A percentile compares a stretch with the other conserved stretches of the same genome.
phyloP scores from a whole-genome alignment of 2,888 invertebrate species.

The Leucophenga montana region DNA sequence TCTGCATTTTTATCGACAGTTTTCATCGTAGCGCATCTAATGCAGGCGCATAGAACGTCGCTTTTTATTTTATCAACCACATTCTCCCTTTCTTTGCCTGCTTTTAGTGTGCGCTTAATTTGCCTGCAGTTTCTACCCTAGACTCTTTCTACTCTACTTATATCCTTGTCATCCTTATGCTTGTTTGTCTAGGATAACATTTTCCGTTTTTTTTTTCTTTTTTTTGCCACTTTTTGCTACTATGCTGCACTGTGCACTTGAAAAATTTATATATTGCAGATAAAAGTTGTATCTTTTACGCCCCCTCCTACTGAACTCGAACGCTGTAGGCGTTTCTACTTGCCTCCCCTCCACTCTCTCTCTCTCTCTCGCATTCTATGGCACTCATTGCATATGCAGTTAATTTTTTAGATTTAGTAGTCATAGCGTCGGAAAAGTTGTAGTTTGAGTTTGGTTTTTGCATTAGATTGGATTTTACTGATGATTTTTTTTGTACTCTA shows the following conservation, averaged over 20 bases:
- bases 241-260: conserved; percentile 24
- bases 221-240: background rate
- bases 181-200: conserved; percentile 6
- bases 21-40: conserved; percentile 12
- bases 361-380: too few species aligned
- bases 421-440: background rate
- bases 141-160: background rate
- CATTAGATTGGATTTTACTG: conserved; percentile 1
- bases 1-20: conserved; percentile 19
- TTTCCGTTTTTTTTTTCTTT: background rate
- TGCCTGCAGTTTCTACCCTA: conserved; percentile 8
- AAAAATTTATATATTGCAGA: conserved; percentile 31
- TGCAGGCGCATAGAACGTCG: too few species aligned
- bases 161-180: background rate
- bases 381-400: conserved; percentile 8
- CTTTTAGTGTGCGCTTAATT: conserved; percentile 13
- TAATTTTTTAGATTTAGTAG: conserved; percentile 26
- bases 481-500: background rate
- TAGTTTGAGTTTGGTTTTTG: conserved; percentile 1
- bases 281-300: conserved; percentile 19
- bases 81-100: background rate
- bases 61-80: too few species aligned
- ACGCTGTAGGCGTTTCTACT: conserved; percentile 21
- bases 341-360: too few species aligned
- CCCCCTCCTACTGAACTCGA: too few species aligned